A percentile compares a stretch with the other conserved stretches of the same genome.
These are phyloP conservation scores for Coremacera marginata DNA, from an alignment of 2,888 invertebrate genomes.

Conservation along the genomic window DNA sequence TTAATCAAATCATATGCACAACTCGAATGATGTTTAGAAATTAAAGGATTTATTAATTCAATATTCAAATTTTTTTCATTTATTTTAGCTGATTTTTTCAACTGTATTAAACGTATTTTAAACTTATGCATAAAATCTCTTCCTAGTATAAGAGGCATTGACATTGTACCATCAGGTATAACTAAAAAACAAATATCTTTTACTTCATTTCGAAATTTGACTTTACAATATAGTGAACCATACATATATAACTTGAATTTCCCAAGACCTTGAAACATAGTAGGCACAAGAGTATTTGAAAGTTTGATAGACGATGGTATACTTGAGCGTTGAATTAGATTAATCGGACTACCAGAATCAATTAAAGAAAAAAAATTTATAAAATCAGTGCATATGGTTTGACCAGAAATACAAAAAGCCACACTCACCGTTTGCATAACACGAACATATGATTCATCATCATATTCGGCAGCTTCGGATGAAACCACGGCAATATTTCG, in stretches of 20 bases:
- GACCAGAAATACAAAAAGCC: slow-evolving; percentile 1
- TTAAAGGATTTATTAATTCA: too few relatives aligned
- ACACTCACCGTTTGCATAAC: slow-evolving; percentile 7
- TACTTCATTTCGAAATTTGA: too few relatives aligned
- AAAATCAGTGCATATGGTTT: background rate
- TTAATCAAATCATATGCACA: too few relatives aligned
- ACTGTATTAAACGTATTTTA: background rate
- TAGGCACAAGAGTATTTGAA: too few relatives aligned
- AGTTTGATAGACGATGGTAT: slow-evolving; percentile 20
- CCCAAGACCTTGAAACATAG: background rate
- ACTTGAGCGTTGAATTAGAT: slow-evolving; percentile 29
- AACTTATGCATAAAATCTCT: slow-evolving; percentile 34
- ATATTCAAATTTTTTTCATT: too few relatives aligned
- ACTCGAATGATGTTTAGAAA: too few relatives aligned
- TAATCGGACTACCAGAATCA: slow-evolving; percentile 37
- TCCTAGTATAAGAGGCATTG: slow-evolving; percentile 21
- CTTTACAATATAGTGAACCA: background rate
- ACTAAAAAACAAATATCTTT: too few relatives aligned
- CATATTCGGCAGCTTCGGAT: background rate
- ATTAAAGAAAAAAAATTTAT: slow-evolving; percentile 1
- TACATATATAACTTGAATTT: background rate
- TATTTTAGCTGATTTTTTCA: too few relatives aligned
- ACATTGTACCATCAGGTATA: slow-evolving; percentile 27
- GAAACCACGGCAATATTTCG: background rate
- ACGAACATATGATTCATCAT: background rate